Evolutionary conservation across 2,797 vertebrate genomes (phyloP), one percentile per base, ranked within the genome.

Genomic region (Paratrypauchen microcephalus): DNA sequence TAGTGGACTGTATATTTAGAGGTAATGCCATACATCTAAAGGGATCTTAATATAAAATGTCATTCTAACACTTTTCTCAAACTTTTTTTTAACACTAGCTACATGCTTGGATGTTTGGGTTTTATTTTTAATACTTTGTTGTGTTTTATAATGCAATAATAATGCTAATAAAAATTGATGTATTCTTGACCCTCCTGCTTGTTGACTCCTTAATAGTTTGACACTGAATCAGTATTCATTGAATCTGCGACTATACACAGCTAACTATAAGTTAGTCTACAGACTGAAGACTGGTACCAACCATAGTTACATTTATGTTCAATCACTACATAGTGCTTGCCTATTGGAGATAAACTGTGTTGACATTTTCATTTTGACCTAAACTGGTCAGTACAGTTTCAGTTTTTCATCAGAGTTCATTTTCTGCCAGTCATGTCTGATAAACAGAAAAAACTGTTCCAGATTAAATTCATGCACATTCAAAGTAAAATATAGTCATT

Each of bases 121-220:
- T 28, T 64, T 64, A 15, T 48, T 47, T 63, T 64, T 47, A 64
- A 48, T 47, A 45, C 41, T 45, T 63, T 63, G 32, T 39, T 45
- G 23, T 64, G 23, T 64, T 64, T 64, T 64, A 48, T 64, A 4
- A 26, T 48, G 41, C 15, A 26, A 26, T 18, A 28, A 28, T 19
- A 64, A 48, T 11, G 9, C 41, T 56, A 28, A 26, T 58, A 58
- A 58, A 61, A 61, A 15, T 6, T 0, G 2, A 28, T 36, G 30
- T 32, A 4, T 58, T 32, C 18, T 32, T 59, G 4, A 60, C 18
- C 30, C n/a, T 52, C 2, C 8, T 50, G 18, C 47, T 52, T 41
- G 39, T 41, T 12, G 39, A 41, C 39, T 41, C 39, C 12, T 13
- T 41, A 12, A 41, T 41, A 41, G 13, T 41, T 13, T 41, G 39